Base-by-base conservation (phyloP, 1,140 invertebrate genomes). In the Magallana ariakensis region DNA sequence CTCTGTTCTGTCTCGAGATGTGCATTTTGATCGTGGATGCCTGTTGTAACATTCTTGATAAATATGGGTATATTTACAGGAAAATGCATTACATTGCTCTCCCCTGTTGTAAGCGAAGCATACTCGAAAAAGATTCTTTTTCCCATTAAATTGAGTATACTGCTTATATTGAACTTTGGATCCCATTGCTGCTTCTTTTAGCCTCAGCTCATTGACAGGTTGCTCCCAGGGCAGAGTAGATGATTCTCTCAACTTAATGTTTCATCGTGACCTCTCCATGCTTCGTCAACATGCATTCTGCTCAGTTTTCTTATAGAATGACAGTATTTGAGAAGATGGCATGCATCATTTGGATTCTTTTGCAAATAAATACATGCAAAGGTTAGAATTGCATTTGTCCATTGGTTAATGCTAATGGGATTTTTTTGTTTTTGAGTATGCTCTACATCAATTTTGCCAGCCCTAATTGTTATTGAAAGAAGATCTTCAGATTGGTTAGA, bases 181-280 rank as follows among this genome's bases (percentile, higher is more conserved):
- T 13, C 13, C 13, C 11, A 62, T 46, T 15, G 26, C 46, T 54
- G 46, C 55, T 80, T 6, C 70, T 80, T 80, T 80, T 9, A 80
- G 19, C 70, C 70, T 26, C 15, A 83, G 57, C 9, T 60, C 60
- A 9, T 26, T 26, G 16, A 62, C n/a, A 13, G 33, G 55, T 46
- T 62, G 0, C 7, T 84, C 10, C 57, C 7, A 66, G 22, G 56
- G 11, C 10, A 84, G 55, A 19, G 16, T 19, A 62, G 8, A 22
- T 11, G 46, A 83, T 53, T 62, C 19, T 11, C 83, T 58, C 7
- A 60, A 54, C 22, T 16, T 58, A 84, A 84, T 10, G 56, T 11
- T 56, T 84, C 56, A 22, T 62, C 57, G 60, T 84, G 60, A 33
- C 8, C 7, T 26, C 57, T 33, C 83, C 57, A 84, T n/a, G 83